Evolutionary conservation across 1,140 invertebrate genomes (phyloP).

Genomic region (Goniozus legneri): DNA sequence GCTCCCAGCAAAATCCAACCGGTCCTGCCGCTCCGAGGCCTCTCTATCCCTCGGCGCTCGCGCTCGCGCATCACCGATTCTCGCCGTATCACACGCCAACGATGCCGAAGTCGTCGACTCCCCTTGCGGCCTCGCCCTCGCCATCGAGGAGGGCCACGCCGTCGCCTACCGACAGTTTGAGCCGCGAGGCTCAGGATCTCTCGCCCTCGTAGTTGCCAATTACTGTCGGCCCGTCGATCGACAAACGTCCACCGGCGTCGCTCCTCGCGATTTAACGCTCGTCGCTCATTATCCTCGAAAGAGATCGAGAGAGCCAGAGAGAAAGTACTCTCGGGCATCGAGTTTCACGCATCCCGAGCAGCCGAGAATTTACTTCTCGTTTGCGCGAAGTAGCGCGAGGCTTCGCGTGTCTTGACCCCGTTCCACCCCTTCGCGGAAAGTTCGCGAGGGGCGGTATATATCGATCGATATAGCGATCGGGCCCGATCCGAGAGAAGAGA

Average conservation of each 20-base stretch:
- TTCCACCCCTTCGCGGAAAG: too few relatives aligned
- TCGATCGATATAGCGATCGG: too few relatives aligned
- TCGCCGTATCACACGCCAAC: conserved; percentile 49
- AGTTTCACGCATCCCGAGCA: too few relatives aligned
- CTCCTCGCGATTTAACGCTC: too few relatives aligned
- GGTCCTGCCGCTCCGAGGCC: conserved; percentile 51
- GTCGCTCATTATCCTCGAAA: too few relatives aligned
- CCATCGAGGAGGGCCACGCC: conserved; percentile 46
- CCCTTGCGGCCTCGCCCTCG: conserved; percentile 38
- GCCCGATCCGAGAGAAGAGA: too few relatives aligned
- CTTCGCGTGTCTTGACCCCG: too few relatives aligned
- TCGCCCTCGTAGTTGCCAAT: conserved; percentile 47
- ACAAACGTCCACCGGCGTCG: neutral
- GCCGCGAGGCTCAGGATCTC: conserved; percentile 46
- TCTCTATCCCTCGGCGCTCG: conserved; percentile 50
- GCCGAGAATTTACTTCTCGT: too few relatives aligned
- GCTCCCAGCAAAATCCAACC: conserved; percentile 33
- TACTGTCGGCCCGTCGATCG: neutral
- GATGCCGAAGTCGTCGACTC: conserved; percentile 34
- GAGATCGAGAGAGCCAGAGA: too few relatives aligned
- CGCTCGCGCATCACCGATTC: conserved; percentile 48
- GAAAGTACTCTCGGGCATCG: too few relatives aligned
- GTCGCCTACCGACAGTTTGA: conserved; percentile 48
- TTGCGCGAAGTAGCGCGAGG: too few relatives aligned
- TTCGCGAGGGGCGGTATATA: too few relatives aligned